A percentile compares a stretch with the other conserved stretches of the same genome.
These are phyloP conservation scores for Scaptomyza tumidula DNA, from an alignment of 2,888 invertebrate genomes.

Conservation along the genomic window DNA sequence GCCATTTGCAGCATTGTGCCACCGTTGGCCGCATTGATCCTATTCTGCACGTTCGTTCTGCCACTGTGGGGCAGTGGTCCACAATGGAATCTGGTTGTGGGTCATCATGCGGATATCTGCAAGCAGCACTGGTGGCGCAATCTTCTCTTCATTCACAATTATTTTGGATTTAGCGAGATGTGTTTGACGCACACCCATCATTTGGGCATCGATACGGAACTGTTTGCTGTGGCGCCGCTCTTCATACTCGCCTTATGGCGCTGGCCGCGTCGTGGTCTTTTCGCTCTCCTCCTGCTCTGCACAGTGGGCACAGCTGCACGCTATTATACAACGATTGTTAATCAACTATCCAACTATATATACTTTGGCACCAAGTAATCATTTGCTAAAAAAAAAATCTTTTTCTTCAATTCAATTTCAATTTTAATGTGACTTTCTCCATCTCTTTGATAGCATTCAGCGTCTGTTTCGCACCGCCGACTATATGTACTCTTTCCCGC, in stretches of 20 bases:
- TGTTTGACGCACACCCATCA: slow-evolving; percentile 90
- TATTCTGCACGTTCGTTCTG: slow-evolving; percentile 88
- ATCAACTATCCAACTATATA: slow-evolving; percentile 88
- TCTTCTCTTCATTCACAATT: slow-evolving; percentile 89
- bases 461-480: slow-evolving; percentile 89
- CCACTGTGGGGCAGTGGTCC: slow-evolving; percentile 88
- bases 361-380: slow-evolving; percentile 89
- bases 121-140: slow-evolving; percentile 90
- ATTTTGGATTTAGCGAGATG: slow-evolving; percentile 90
- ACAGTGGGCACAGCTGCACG: slow-evolving; percentile 87
- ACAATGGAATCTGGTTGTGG: slow-evolving; percentile 89
- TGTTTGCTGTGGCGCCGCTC: slow-evolving; percentile 87
- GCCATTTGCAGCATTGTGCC: slow-evolving; percentile 86
- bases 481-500: slow-evolving; percentile 88
- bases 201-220: slow-evolving; percentile 89
- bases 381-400: not conserved
- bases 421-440: not conserved
- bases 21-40: slow-evolving; percentile 87
- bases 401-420: not conserved
- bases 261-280: slow-evolving; percentile 86
- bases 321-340: slow-evolving; percentile 87
- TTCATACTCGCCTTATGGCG: slow-evolving; percentile 87
- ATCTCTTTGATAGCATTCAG: slow-evolving; percentile 86
- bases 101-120: slow-evolving; percentile 88
- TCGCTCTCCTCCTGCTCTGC: slow-evolving; percentile 85